These are phyloP conservation scores for Amyelois transitella DNA, from an alignment of 1,140 invertebrate species.

Conservation along the genomic window DNA sequence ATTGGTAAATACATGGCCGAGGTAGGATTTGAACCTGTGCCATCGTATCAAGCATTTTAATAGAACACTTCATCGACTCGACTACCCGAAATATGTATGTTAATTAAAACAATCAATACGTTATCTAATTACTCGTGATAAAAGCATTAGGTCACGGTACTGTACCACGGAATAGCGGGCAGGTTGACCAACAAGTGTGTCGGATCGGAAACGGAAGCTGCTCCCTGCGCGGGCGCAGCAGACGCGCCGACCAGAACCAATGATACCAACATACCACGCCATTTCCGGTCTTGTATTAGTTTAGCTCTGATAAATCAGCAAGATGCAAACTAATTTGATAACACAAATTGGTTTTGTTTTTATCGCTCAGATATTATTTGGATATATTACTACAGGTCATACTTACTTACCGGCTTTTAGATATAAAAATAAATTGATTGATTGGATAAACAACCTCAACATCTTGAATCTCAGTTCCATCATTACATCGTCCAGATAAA, in stretches of 20 bases:
- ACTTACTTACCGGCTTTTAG: no score
- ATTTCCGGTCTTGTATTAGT: not conserved
- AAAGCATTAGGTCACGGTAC: not conserved
- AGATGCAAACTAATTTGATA: not conserved
- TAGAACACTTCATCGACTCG: no score
- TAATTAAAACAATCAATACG: constrained; percentile 4
- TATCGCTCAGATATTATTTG: no score
- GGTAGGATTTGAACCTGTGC: no score
- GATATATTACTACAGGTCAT: no score
- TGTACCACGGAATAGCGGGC: not conserved
- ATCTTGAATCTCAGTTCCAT: no score
- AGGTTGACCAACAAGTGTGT: constrained; percentile 23
- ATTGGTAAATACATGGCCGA: no score
- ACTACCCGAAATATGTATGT: not conserved
- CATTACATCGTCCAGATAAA: no score
- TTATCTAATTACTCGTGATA: not conserved
- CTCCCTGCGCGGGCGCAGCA: constrained; percentile 23
- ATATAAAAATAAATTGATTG: no score
- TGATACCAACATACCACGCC: not conserved
- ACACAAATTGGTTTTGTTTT: no score
- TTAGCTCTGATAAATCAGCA: not conserved
- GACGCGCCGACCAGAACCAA: constrained; percentile 4
- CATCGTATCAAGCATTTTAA: no score
- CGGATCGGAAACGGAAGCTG: constrained; percentile 53
- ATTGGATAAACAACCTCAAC: no score